Evolutionary conservation across 1,140 invertebrate genomes (phyloP), one percentile per base, ranked within the genome.

Genomic region (Panonychus citri): DNA sequence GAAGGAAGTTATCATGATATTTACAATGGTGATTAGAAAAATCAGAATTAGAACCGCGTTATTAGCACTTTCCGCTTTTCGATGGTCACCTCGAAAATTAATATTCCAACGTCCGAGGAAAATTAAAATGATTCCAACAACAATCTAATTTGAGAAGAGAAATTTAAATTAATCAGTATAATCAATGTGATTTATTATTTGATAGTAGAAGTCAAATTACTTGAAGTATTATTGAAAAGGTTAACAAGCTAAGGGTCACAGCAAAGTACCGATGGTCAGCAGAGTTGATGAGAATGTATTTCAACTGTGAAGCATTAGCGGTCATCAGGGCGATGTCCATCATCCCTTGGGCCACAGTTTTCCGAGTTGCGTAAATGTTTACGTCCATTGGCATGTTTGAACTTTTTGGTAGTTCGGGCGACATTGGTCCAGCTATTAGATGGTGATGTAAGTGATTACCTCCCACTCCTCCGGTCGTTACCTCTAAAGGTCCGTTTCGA

Each of bases 291-390:
- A 59, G 49, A 19, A 59, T 55, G 37, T 57, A 59, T 51, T 87
- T 87, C 13, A 90, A 70, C 64, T 89, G 85, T 1, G 82, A 85
- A 15, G 85, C 84, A 67, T 89, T 74, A 7, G 71, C 71, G 12
- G 71, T 73, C 51, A 72, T 61, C 2, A 72, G 62, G 19, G 69
- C 70, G 42, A 72, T 65, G 54, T 71, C 70, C 54, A 71, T 64
- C 64, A 70, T 69, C 8, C 68, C 66, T 57, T 65, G 83, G 0
- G 83, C 83, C 28, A 86, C 82, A 0, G 83, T 85, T 69, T 87
- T 86, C 66, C 85, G 85, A 1, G 83, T 86, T 1, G 83, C 82
- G 76, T 85, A 85, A 59, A 78, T 74, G 67, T 85, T 85, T 0
- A 81, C 78, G 62, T 85, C 81, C 64, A 86, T 59, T 30, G 46